Conservation (phyloP, 1,140 invertebrate species). For the Papilio polyxenes region DNA sequence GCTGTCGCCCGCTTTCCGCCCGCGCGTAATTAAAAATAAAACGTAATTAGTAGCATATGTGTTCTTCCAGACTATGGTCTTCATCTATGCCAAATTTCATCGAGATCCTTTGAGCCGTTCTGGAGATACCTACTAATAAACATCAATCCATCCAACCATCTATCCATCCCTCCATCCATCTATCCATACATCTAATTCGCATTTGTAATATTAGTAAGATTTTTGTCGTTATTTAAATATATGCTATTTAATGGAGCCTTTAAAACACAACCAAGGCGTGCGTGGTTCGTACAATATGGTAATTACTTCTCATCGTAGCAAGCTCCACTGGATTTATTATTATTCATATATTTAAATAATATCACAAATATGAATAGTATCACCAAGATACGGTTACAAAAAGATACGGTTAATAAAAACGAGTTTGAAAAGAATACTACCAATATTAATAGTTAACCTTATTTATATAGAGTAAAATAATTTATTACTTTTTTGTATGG, state of each 20-base stretch:
- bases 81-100: too few species aligned
- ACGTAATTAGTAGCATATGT: too few species aligned
- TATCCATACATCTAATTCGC: too few species aligned
- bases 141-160: too few species aligned
- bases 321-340: not conserved
- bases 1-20: too few species aligned
- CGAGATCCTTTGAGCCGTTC: too few species aligned
- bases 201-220: not conserved
- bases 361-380: not conserved
- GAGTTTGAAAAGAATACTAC: not conserved
- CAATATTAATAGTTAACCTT: not conserved
- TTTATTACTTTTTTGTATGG: too few species aligned
- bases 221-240: not conserved
- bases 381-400: not conserved
- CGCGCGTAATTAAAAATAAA: too few species aligned
- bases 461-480: too few species aligned
- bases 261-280: not conserved
- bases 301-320: not conserved
- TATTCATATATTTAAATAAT: conserved; percentile 8
- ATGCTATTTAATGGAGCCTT: not conserved
- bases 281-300: not conserved
- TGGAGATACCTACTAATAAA: too few species aligned
- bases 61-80: too few species aligned
- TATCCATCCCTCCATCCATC: too few species aligned
- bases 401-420: not conserved